Percentiles rank a stretch among this genome's conserved stretches.
Conservation (phyloP, 2,797 vertebrate species). For the Brachyalestes nurse region DNA sequence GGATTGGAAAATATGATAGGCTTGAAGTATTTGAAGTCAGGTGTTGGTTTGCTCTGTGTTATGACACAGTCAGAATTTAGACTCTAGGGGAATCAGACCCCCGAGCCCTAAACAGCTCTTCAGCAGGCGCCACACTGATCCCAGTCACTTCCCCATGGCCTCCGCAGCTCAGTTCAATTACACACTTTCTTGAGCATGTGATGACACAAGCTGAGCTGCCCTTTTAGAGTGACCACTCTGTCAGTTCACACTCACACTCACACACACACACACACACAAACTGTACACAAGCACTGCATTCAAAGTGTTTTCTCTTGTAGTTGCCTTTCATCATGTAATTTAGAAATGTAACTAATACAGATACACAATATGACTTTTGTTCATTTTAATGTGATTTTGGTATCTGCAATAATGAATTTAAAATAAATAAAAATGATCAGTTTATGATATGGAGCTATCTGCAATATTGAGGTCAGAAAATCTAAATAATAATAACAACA, state of each 20-base stretch:
- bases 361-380: too few species aligned
- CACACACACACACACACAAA: not conserved
- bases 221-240: conserved; percentile 5
- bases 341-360: too few species aligned
- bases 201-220: conserved; percentile 18
- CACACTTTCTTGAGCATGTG: conserved; percentile 40
- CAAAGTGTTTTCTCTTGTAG: not conserved
- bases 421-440: too few species aligned
- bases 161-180: conserved; percentile 38
- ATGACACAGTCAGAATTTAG: not conserved
- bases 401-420: too few species aligned
- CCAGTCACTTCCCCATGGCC: not conserved
- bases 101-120: not conserved
- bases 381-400: too few species aligned
- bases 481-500: too few species aligned
- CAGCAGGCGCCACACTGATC: conserved; percentile 6
- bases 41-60: not conserved
- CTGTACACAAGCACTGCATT: not conserved
- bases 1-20: not conserved
- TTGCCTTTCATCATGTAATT: too few species aligned
- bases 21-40: not conserved
- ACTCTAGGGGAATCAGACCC: conserved; percentile 3
- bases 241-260: not conserved
- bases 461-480: too few species aligned
- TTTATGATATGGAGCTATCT: too few species aligned